Conservation (phyloP, 2,888 invertebrate genomes). For the Heliconius sara region DNA sequence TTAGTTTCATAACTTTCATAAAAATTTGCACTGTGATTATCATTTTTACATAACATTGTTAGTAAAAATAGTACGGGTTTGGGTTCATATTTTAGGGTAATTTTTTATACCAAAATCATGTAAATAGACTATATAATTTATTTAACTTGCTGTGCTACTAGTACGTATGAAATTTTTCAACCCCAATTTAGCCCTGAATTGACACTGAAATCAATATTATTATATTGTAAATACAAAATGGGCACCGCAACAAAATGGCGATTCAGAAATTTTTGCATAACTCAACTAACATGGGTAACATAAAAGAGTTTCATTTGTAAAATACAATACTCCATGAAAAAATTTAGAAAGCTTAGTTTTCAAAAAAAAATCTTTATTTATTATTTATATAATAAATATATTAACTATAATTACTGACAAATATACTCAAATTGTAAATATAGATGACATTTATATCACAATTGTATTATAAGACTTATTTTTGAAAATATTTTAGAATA, state of each 20-base stretch:
- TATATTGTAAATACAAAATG: too few relatives aligned
- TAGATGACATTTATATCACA: background rate
- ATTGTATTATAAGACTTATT: background rate
- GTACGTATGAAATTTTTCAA: too few relatives aligned
- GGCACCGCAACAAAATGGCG: too few relatives aligned
- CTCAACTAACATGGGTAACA: too few relatives aligned
- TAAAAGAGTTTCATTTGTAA: too few relatives aligned
- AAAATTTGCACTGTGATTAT: background rate
- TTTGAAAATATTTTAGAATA: too few relatives aligned
- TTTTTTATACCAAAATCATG: background rate
- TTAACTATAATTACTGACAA: background rate
- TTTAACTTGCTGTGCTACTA: too few relatives aligned
- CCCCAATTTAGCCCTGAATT: too few relatives aligned
- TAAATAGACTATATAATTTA: background rate
- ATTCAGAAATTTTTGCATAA: too few relatives aligned
- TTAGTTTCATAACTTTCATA: background rate
- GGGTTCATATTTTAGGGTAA: background rate
- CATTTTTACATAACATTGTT: background rate
- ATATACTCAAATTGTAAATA: slow-evolving; percentile 7
- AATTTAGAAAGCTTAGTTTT: background rate
- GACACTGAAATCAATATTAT: too few relatives aligned
- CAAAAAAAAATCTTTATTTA: background rate
- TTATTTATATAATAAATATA: background rate
- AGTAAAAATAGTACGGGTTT: background rate
- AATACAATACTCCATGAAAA: background rate